phyloP scores from a whole-genome alignment of 1,140 invertebrate genomes.

The Drosophila setifemur region DNA sequence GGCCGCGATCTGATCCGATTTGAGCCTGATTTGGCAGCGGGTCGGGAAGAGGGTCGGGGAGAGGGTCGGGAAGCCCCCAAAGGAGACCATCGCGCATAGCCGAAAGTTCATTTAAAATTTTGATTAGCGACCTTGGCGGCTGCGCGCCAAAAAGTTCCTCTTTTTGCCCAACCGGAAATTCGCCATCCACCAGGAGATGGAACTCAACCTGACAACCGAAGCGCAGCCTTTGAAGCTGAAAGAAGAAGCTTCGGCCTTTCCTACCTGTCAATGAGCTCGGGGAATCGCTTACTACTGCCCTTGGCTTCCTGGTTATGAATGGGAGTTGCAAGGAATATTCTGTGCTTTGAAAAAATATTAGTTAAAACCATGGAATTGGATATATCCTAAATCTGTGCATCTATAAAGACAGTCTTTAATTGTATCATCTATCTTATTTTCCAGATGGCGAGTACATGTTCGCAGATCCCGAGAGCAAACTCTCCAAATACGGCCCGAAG shows the following conservation, averaged over 20 bases:
- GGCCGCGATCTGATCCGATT: slow-evolving; percentile 5
- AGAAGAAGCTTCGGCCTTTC: background rate
- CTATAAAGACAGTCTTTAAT: too few relatives aligned
- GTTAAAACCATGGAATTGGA: too few relatives aligned
- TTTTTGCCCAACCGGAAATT: slow-evolving; percentile 23
- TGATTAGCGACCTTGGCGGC: slow-evolving; percentile 59
- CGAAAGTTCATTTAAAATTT: slow-evolving; percentile 75
- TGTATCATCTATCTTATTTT: slow-evolving; percentile 73
- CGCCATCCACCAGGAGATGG: background rate
- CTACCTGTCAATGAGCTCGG: slow-evolving; percentile 1
- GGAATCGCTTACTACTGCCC: too few relatives aligned
- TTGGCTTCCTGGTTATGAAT: too few relatives aligned
- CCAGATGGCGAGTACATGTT: slow-evolving; percentile 97
- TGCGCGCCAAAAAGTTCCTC: slow-evolving; percentile 43
- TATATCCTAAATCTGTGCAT: too few relatives aligned
- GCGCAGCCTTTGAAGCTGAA: background rate
- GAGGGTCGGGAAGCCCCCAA: background rate
- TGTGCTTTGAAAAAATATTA: too few relatives aligned
- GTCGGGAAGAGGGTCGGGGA: background rate
- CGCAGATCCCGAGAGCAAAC: slow-evolving; percentile 95
- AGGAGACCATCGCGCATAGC: slow-evolving; percentile 25
- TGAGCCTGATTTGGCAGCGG: slow-evolving; percentile 8
- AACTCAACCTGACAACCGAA: slow-evolving; percentile 9
- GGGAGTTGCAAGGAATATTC: too few relatives aligned
- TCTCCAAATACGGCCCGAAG: slow-evolving; percentile 97